Evolutionary conservation across 2,797 vertebrate species (phyloP).

Genomic region (Sternotherus odoratus): DNA sequence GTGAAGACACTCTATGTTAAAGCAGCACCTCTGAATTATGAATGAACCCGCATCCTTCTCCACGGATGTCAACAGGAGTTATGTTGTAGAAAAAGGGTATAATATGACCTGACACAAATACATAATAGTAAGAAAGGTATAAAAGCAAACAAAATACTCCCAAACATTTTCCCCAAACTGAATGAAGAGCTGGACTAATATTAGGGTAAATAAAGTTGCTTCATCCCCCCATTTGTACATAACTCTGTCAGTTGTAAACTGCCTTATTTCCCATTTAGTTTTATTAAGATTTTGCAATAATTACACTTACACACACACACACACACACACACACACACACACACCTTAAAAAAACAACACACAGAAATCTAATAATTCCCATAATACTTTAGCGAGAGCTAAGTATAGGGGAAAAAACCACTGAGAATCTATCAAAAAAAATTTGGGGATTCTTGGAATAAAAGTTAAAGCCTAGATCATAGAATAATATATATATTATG

Average conservation of each 20-base stretch:
- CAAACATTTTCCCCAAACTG: neutral
- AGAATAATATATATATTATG: neutral
- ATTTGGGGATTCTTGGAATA: neutral
- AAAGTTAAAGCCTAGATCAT: neutral
- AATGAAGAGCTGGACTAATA: neutral
- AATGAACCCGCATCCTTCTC: neutral
- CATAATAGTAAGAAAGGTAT: neutral
- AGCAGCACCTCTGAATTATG: neutral
- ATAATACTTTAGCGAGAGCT: neutral
- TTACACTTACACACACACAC: neutral
- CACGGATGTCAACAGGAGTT: neutral
- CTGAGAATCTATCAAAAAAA: neutral
- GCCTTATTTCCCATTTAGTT: neutral
- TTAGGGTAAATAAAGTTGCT: neutral
- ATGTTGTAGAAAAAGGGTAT: neutral
- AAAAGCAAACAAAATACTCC: neutral
- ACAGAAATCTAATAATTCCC: neutral
- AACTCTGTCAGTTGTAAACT: neutral
- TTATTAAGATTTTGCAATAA: neutral
- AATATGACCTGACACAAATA: neutral
- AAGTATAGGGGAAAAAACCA: neutral
- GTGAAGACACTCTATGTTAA: neutral
- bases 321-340: neutral
- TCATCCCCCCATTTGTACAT: neutral
- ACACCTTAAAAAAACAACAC: neutral